Evolutionary conservation across 2,888 invertebrate species (phyloP).

Genomic region (Tetranychus truncatus): DNA sequence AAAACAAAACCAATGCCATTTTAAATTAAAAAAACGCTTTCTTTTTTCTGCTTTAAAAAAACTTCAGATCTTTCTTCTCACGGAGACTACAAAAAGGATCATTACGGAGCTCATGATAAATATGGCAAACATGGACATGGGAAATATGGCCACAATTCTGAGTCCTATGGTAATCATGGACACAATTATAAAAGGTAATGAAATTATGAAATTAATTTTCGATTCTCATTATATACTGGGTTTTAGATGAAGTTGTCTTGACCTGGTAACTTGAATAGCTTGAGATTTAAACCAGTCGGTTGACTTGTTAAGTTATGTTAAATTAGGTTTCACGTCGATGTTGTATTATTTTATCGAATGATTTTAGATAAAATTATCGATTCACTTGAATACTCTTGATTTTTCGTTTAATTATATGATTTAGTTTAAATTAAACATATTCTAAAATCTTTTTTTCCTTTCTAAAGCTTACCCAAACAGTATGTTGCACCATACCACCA

Average conservation of each 20-base stretch:
- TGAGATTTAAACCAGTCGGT: no score
- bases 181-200: conserved; percentile 16
- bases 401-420: not conserved
- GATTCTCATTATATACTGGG: not conserved
- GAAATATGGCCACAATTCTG: not conserved
- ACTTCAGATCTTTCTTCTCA: not conserved
- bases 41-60: no score
- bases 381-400: not conserved
- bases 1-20: no score
- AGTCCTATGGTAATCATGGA: not conserved
- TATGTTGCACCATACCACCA: not conserved
- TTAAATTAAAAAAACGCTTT: no score
- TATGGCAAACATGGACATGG: conserved; percentile 3
- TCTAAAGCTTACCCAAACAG: not conserved
- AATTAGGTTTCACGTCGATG: no score
- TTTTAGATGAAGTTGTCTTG: not conserved
- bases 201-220: not conserved
- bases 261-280: no score
- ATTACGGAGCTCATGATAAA: conserved; percentile 5
- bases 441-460: not conserved
- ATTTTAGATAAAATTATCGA: no score
- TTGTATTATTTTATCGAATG: no score
- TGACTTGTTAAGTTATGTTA: no score
- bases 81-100: not conserved
- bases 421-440: not conserved